A percentile compares a stretch with the other conserved stretches of the same genome.
These are phyloP conservation scores for Platycheirus rosarum DNA, from an alignment of 2,888 invertebrate species.

Conservation along the genomic window DNA sequence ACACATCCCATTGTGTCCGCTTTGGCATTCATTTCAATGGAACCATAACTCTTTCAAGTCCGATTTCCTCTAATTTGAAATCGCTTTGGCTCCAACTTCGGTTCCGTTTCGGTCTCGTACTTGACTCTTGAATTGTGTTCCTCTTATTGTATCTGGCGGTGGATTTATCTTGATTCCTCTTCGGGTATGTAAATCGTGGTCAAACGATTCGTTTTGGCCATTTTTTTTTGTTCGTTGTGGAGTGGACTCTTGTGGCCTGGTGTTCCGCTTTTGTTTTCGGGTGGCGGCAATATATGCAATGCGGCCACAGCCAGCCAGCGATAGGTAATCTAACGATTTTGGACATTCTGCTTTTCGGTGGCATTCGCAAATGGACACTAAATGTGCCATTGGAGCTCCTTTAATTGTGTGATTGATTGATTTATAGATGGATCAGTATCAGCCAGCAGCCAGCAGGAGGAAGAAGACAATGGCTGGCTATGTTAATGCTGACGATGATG, in stretches of 20 bases:
- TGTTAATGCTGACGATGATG: conserved; percentile 51
- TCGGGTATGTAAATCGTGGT: conserved; percentile 74
- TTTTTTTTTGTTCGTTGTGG: conserved; percentile 20
- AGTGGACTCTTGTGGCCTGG: conserved; percentile 36
- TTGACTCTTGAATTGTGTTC: conserved; percentile 34
- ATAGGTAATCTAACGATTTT: conserved; percentile 71
- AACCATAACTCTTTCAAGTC: conserved; percentile 72
- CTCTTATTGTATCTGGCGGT: conserved; percentile 57
- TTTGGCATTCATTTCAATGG: conserved; percentile 73
- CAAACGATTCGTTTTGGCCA: conserved; percentile 56
- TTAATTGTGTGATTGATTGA: conserved; percentile 80
- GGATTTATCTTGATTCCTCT: conserved; percentile 69
- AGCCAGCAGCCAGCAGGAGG: conserved; percentile 24
- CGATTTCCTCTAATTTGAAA: conserved; percentile 72
- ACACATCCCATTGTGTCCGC: conserved; percentile 70
- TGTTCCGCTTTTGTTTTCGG: conserved; percentile 63
- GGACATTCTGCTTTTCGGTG: conserved; percentile 71
- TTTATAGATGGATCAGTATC: conserved; percentile 76
- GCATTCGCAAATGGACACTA: conserved; percentile 78
- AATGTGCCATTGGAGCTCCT: conserved; percentile 79
- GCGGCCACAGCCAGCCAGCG: conserved; percentile 24
- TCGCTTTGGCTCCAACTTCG: conserved; percentile 47
- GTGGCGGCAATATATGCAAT: conserved; percentile 11
- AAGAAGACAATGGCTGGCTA: conserved; percentile 13
- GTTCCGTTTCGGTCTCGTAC: neutral